Evolutionary conservation across 2,888 invertebrate species (phyloP).

Genomic region (Epistrophella euchroma): DNA sequence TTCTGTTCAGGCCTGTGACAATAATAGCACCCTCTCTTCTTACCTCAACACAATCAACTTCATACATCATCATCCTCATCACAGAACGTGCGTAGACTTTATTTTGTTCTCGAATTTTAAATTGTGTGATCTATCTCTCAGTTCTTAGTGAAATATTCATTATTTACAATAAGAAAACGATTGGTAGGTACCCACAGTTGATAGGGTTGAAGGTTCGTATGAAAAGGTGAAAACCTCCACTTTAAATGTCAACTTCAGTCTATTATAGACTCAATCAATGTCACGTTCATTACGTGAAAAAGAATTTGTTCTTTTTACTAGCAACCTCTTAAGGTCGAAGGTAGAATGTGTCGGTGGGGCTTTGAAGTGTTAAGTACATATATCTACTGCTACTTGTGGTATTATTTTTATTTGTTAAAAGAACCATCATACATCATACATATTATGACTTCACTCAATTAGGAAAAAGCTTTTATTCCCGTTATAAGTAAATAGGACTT

Average conservation of each 20-base stretch:
- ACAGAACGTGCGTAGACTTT: conserved; percentile 59
- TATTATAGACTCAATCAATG: conserved; percentile 74
- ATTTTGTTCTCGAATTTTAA: conserved; percentile 55
- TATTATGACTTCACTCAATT: background rate
- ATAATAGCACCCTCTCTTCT: background rate
- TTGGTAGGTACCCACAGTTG: background rate
- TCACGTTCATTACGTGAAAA: conserved; percentile 65
- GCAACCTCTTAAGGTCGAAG: background rate
- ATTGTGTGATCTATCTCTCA: conserved; percentile 75
- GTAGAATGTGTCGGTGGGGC: background rate
- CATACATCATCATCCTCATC: conserved; percentile 50
- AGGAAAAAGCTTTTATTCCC: background rate
- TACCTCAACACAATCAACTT: conserved; percentile 56
- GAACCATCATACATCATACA: background rate
- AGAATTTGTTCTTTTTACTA: conserved; percentile 61
- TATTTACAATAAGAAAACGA: conserved; percentile 17
- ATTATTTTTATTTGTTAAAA: background rate
- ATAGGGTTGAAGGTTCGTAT: conserved; percentile 34
- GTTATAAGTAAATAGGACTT: background rate
- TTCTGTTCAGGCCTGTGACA: conserved; percentile 23
- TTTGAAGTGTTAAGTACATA: conserved; percentile 24
- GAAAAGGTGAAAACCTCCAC: conserved; percentile 60
- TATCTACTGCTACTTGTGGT: conserved; percentile 5
- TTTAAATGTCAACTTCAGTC: conserved; percentile 63
- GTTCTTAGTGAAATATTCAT: conserved; percentile 42